These are phyloP conservation scores for Brachionus koreanus DNA, from an alignment of 1,140 invertebrate genomes.

Conservation along the genomic window DNA sequence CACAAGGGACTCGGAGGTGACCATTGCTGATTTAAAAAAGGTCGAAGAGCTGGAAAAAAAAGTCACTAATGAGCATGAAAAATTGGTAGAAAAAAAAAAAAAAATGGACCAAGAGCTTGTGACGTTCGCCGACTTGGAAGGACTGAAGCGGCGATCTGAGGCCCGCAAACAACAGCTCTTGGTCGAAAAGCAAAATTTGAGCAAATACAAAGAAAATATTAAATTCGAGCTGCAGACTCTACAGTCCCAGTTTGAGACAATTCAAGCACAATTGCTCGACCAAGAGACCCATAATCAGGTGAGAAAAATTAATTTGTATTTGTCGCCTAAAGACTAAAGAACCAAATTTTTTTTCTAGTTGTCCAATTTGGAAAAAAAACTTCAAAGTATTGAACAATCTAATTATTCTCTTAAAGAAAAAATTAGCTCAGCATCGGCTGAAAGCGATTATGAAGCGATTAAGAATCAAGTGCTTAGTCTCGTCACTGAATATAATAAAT, in stretches of 20 bases:
- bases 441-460: slow-evolving; percentile 32
- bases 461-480: slow-evolving; percentile 31
- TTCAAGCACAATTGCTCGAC: slow-evolving; percentile 30
- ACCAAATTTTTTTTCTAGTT: slow-evolving; percentile 24
- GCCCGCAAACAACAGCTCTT: slow-evolving; percentile 15
- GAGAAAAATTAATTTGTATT: too few relatives aligned
- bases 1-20: not conserved
- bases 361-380: slow-evolving; percentile 41
- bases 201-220: not conserved
- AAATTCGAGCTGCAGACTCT: slow-evolving; percentile 15
- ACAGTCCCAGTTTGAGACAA: slow-evolving; percentile 26
- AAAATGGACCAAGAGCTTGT: slow-evolving; percentile 43
- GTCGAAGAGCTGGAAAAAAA: slow-evolving; percentile 42
- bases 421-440: slow-evolving; percentile 8
- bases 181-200: slow-evolving; percentile 35
- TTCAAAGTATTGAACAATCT: slow-evolving; percentile 29
- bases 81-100: slow-evolving; percentile 18
- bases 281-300: slow-evolving; percentile 44
- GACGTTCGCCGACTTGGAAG: slow-evolving; percentile 9
- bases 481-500: slow-evolving; percentile 32
- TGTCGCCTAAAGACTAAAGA: too few relatives aligned
- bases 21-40: slow-evolving; percentile 40
- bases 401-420: slow-evolving; percentile 26
- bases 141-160: slow-evolving; percentile 27
- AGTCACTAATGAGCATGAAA: slow-evolving; percentile 36